Conservation (phyloP, 2,113 vertebrate species). For the Thymallus thymallus region DNA sequence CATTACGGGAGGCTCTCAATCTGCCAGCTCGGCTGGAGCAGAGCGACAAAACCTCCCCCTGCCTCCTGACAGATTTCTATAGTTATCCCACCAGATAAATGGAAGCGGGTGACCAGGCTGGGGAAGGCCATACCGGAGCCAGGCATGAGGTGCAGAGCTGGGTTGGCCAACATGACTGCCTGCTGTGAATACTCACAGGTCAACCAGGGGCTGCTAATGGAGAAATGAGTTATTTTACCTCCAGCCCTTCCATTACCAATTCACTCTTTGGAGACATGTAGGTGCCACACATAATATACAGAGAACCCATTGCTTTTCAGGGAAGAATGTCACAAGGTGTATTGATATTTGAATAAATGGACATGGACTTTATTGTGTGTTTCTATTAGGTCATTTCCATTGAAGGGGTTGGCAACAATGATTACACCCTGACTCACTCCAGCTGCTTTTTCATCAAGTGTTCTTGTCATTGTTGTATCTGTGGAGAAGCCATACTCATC, state of each 20-base stretch:
- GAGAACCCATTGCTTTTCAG: not conserved
- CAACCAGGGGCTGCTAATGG: not conserved
- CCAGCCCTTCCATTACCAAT: not conserved
- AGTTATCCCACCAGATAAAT: constrained; percentile 78
- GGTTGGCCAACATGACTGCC: constrained; percentile 23
- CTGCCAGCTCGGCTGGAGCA: constrained; percentile 70
- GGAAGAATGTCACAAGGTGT: not conserved
- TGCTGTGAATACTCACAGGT: constrained; percentile 9
- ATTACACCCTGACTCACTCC: constrained; percentile 10
- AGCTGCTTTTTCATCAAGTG: constrained; percentile 10
- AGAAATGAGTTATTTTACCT: constrained; percentile 6
- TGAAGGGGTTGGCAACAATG: constrained; percentile 5
- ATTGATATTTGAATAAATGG: constrained; percentile 5
- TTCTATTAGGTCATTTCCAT: constrained; percentile 2
- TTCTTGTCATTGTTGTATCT: not conserved
- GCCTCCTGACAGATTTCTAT: constrained; percentile 75
- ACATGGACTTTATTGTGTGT: constrained; percentile 9
- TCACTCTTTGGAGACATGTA: not conserved
- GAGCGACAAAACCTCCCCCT: constrained; percentile 60
- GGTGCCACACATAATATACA: not conserved
- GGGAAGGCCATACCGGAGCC: constrained; percentile 46
- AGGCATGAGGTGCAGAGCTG: constrained; percentile 40
- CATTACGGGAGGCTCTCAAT: constrained; percentile 80
- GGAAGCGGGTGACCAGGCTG: constrained; percentile 66
- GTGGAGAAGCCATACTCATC: not conserved